Conservation (phyloP, 1,140 invertebrate genomes). For the Pseudomyrmex dendroicus region DNA sequence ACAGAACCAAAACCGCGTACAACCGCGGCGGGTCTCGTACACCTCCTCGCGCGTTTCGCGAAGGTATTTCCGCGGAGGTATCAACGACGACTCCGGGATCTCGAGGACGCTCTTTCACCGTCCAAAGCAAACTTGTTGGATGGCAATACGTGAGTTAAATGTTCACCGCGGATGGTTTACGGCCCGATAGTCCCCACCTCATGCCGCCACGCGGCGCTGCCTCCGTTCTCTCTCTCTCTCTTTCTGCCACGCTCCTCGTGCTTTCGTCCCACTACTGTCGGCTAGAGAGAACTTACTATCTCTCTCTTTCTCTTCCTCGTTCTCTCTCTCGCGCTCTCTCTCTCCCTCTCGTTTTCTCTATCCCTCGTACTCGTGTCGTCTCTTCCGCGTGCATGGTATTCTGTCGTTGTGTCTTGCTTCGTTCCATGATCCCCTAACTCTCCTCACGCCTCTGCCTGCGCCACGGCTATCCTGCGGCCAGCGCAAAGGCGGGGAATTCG, state of each 20-base stretch:
- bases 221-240: slow-evolving; percentile 78
- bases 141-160: slow-evolving; percentile 86
- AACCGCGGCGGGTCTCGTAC: slow-evolving; percentile 40
- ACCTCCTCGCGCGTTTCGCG: slow-evolving; percentile 61
- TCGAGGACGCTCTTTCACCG: slow-evolving; percentile 84
- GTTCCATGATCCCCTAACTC: slow-evolving; percentile 79
- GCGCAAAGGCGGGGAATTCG: slow-evolving; percentile 78
- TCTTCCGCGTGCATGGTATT: slow-evolving; percentile 14
- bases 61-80: slow-evolving; percentile 49
- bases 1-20: slow-evolving; percentile 58
- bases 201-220: slow-evolving; percentile 85
- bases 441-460: slow-evolving; percentile 69
- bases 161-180: slow-evolving; percentile 86
- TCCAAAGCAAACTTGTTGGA: slow-evolving; percentile 86
- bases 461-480: slow-evolving; percentile 76
- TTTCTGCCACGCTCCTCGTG: slow-evolving; percentile 62
- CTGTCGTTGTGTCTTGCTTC: slow-evolving; percentile 81
- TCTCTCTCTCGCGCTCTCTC: slow-evolving; percentile 42
- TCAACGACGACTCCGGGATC: slow-evolving; percentile 71
- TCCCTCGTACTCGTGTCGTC: slow-evolving; percentile 38
- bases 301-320: slow-evolving; percentile 47
- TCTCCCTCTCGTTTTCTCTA: slow-evolving; percentile 22
- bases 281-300: slow-evolving; percentile 62
- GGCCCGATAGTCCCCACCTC: slow-evolving; percentile 85
- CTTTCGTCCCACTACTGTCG: slow-evolving; percentile 31